phyloP scores from a whole-genome alignment of 2,888 invertebrate genomes.

The Caenorhabditis afra region DNA sequence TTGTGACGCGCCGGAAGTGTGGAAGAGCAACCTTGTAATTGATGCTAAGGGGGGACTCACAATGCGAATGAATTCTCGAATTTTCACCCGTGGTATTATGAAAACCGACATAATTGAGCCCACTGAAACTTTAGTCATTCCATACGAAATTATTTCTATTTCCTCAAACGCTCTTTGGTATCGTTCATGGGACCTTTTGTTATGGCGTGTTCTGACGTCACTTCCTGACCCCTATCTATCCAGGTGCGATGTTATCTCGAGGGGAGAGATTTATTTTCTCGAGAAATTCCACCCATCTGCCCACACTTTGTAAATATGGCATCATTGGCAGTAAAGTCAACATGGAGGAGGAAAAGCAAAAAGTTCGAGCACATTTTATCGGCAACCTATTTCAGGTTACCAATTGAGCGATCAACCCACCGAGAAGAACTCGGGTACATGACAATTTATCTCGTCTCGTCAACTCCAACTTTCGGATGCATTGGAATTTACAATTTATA shows the following conservation, averaged over 20 bases:
- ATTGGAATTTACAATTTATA: slow-evolving; percentile 34
- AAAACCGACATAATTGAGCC: not conserved
- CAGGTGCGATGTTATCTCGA: not conserved
- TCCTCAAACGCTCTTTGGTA: too few relatives aligned
- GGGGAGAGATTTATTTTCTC: not conserved
- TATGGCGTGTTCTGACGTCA: too few relatives aligned
- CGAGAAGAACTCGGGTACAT: not conserved
- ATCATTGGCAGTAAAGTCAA: slow-evolving; percentile 40
- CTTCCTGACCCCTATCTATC: not conserved
- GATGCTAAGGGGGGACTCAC: not conserved
- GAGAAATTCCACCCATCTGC: slow-evolving; percentile 24
- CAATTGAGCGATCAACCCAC: not conserved
- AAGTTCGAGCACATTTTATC: slow-evolving; percentile 40
- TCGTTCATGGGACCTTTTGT: too few relatives aligned
- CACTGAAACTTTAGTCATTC: too few relatives aligned
- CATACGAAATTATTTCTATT: too few relatives aligned
- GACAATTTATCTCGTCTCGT: slow-evolving; percentile 23
- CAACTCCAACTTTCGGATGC: slow-evolving; percentile 40
- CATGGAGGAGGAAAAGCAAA: slow-evolving; percentile 26
- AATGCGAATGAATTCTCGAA: slow-evolving; percentile 24
- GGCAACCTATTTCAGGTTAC: not conserved
- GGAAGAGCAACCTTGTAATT: slow-evolving; percentile 20
- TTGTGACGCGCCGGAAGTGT: not conserved
- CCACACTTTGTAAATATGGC: slow-evolving; percentile 56
- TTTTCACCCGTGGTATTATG: not conserved